Conservation (phyloP, 2,797 vertebrate species). For the Salarias fasciatus region DNA sequence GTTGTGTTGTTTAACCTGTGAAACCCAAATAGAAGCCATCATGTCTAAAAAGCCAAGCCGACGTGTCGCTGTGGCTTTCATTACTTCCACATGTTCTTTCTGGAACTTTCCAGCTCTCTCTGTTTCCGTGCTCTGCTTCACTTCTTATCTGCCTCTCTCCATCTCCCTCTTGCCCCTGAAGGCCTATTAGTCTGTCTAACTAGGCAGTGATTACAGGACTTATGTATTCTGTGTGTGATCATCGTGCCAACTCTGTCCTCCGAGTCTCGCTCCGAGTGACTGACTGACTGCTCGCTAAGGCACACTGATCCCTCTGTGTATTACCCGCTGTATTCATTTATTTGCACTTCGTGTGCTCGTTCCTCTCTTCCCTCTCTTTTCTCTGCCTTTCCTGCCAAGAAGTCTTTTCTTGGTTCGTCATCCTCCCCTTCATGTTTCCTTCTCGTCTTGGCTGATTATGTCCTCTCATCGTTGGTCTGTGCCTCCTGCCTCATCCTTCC, state of each 20-base stretch:
- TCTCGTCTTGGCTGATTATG: slow-evolving; percentile 40
- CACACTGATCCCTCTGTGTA: slow-evolving; percentile 47
- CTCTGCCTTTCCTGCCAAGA: not conserved
- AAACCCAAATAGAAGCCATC: slow-evolving; percentile 19
- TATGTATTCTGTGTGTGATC: slow-evolving; percentile 63
- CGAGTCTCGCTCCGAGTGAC: slow-evolving; percentile 27
- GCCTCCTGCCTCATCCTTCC: slow-evolving; percentile 26
- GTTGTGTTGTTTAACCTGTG: not conserved
- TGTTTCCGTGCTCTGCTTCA: not conserved
- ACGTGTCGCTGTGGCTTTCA: slow-evolving; percentile 23
- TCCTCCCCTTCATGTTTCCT: slow-evolving; percentile 23
- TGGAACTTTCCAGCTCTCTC: slow-evolving; percentile 6
- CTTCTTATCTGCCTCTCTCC: slow-evolving; percentile 5
- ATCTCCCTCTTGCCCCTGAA: slow-evolving; percentile 30
- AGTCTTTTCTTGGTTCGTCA: slow-evolving; percentile 9
- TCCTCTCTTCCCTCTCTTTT: slow-evolving; percentile 5
- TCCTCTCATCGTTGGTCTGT: slow-evolving; percentile 15
- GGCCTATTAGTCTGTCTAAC: slow-evolving; percentile 68
- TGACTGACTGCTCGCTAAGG: slow-evolving; percentile 51
- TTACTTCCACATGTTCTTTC: slow-evolving; percentile 32
- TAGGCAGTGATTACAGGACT: slow-evolving; percentile 65
- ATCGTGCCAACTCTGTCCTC: slow-evolving; percentile 59
- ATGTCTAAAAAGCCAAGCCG: slow-evolving; percentile 10
- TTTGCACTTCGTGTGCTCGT: slow-evolving; percentile 45
- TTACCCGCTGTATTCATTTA: slow-evolving; percentile 45